Evolutionary conservation across 2,888 invertebrate genomes (phyloP), one percentile per base, ranked within the genome.

Genomic region (Chymomyza procnemis): DNA sequence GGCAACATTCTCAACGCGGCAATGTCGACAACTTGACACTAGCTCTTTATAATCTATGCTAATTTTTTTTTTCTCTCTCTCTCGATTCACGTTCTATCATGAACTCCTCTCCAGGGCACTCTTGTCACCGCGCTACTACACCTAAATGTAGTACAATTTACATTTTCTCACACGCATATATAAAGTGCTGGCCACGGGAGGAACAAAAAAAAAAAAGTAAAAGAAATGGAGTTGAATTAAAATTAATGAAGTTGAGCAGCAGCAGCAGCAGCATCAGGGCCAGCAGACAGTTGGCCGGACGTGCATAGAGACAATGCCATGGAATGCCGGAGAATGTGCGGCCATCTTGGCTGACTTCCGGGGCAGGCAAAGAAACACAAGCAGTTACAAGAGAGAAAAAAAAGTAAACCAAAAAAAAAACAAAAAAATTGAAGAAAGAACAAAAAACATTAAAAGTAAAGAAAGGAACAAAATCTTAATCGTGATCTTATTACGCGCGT

Each of bases 401-500:
- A 47, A 26, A 22, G 64, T 61, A 6, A 26, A 5, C 26, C 26
- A 26, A 26, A 26, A 26, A 26, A 26, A 26, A 26, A 5, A n/a
- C n/a, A n/a, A n/a, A n/a, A n/a, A n/a, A n/a, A n/a, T n/a, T n/a
- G n/a, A n/a, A 4, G 26, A 26, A 26, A 26, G 26, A 26, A 26
- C 26, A 26, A 26, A 26, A 54, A 54, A 14, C 54, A 54, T 14
- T 21, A 50, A 50, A 19, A n/a, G 19, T 9, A 54, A 54, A 54
- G 54, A 54, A 54, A 41, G 12, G 56, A 34, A 52, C 58, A 74
- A 78, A 85, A 82, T 75, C 79, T 88, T 89, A 86, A 89, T 88
- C 83, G 88, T 87, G 83, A 87, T 89, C 86, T 84, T 87, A 88
- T 89, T 88, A 88, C 87, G 83, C 80, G 80, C 88, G 88, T 90